Evolutionary conservation across 2,888 invertebrate genomes (phyloP).

Genomic region (Hetaerina titia): DNA sequence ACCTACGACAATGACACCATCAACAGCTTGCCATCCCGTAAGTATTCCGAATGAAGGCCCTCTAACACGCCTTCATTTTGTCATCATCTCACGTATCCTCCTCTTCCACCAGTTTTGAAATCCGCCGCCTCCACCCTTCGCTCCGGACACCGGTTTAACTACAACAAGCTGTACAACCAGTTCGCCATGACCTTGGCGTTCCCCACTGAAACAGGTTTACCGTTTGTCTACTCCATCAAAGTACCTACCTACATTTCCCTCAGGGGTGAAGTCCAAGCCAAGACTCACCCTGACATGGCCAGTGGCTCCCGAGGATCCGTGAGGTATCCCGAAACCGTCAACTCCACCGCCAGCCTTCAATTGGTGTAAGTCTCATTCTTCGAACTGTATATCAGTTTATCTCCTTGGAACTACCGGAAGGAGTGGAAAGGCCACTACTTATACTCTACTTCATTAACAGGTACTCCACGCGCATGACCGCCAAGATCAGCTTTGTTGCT

Average conservation of each 20-base stretch:
- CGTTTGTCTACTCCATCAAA: conserved; percentile 83
- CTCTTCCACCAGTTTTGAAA: conserved; percentile 74
- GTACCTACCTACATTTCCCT: conserved; percentile 80
- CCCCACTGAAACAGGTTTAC: conserved; percentile 85
- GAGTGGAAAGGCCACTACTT: neutral
- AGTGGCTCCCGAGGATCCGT: conserved; percentile 70
- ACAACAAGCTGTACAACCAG: conserved; percentile 81
- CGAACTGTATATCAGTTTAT: too few relatives aligned
- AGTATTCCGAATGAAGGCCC: conserved; percentile 68
- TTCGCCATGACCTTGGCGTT: conserved; percentile 83
- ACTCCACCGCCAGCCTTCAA: conserved; percentile 78
- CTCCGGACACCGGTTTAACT: conserved; percentile 79
- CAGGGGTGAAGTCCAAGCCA: conserved; percentile 78
- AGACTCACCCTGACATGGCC: conserved; percentile 75
- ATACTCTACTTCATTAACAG: conserved; percentile 52
- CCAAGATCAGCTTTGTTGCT: conserved; percentile 83
- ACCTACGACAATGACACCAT: conserved; percentile 81
- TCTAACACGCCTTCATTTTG: neutral
- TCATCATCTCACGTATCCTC: neutral
- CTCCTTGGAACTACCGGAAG: too few relatives aligned
- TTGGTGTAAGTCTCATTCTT: conserved; percentile 75
- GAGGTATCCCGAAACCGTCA: conserved; percentile 75
- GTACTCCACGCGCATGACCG: conserved; percentile 80
- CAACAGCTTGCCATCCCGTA: conserved; percentile 77
- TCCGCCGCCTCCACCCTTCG: conserved; percentile 77